A percentile compares a stretch with the other conserved stretches of the same genome.
phyloP scores from a whole-genome alignment of 2,888 invertebrate genomes.

The Heliconius erato region DNA sequence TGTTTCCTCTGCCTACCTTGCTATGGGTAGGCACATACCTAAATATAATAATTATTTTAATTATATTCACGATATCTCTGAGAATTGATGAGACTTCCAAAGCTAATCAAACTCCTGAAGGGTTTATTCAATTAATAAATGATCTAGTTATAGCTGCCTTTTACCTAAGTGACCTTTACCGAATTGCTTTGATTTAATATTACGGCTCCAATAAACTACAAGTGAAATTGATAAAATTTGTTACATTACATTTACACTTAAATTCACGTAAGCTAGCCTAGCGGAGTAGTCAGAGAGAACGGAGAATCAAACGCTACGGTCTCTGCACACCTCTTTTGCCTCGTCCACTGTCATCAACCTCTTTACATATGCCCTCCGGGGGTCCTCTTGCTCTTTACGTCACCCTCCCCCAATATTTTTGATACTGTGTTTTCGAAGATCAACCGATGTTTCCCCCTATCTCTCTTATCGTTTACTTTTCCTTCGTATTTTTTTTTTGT shows the following conservation, averaged over 20 bases:
- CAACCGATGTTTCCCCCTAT: no score
- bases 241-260: not conserved
- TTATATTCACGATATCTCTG: not conserved
- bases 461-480: no score
- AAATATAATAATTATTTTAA: conserved; percentile 4
- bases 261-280: no score
- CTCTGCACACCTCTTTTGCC: no score
- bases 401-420: no score
- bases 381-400: no score
- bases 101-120: conserved; percentile 5
- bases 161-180: conserved; percentile 1
- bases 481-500: no score
- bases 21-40: not conserved
- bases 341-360: no score
- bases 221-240: not conserved
- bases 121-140: conserved; percentile 14
- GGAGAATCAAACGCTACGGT: no score
- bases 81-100: conserved; percentile 1
- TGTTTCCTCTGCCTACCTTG: not conserved
- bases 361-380: no score
- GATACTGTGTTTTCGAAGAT: no score
- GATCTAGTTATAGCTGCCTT: conserved; percentile 12
- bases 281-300: no score
- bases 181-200: conserved; percentile 15
- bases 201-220: not conserved